Evolutionary conservation across 2,888 invertebrate genomes (phyloP), one percentile per base, ranked within the genome.

Genomic region (Eurytoma adleriae): DNA sequence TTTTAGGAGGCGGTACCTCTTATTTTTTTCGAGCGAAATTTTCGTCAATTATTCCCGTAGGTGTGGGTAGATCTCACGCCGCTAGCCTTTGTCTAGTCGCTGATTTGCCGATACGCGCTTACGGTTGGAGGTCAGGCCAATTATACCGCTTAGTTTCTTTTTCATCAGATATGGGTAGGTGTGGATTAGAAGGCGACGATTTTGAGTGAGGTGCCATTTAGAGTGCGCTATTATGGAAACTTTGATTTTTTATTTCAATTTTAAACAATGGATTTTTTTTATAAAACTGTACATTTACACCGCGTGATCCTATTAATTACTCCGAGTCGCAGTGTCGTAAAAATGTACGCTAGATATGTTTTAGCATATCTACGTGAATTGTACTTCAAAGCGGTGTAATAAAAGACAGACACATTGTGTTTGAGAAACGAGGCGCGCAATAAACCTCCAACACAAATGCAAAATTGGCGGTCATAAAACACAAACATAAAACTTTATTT

Each of bases 11-110:
- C 64, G 48, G 64, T 16, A 20, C 57, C n/a, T 1, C 57, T 70
- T 18, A 57, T 57, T 40, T 57, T 61, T 71, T 50, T 71, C 14
- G 50, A 18, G 18, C 14, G 50, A 71, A 71, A 71, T 71, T 50
- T 71, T n/a, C 18, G 48, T 61, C 18, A 59, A 14, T 59, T 71
- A n/a, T 13, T 56, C 27, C 2, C 27, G 16, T 61, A 61, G 24
- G 18, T 59, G 27, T 61, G 27, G 13, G 27, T 14, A 24, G 24
- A 14, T 14, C 5, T 62, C 40, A 62, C 40, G 5, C 40, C 40
- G 7, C 40, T 7, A 0, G n/a, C n/a, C 62, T 62, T 62, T 62
- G 62, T 62, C 62, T 62, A 62, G 62, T 10, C 40, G n/a, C 16
- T 10, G 30, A 30, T 62, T 62, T 30, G 14, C 27, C 4, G 62